phyloP scores from a whole-genome alignment of 2,888 invertebrate genomes.

The Coremacera marginata region DNA sequence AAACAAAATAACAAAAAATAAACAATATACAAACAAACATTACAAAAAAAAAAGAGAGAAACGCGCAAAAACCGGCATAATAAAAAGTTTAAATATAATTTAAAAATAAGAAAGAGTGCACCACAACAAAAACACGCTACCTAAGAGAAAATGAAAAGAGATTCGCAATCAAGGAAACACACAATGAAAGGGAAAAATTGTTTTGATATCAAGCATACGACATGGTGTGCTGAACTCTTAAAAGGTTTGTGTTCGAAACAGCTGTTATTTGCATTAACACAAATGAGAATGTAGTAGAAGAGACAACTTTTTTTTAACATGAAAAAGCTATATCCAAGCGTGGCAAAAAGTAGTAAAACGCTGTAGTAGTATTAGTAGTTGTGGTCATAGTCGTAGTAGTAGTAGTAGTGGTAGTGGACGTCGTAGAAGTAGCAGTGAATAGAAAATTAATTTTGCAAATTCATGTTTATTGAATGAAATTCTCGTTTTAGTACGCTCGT shows the following conservation, averaged over 20 bases:
- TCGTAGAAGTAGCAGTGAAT: background rate
- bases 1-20: background rate
- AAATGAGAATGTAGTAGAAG: background rate
- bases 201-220: constrained; percentile 3
- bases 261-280: background rate
- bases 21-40: background rate
- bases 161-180: background rate
- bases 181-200: too few species aligned
- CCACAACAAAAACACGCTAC: background rate
- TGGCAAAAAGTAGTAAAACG: too few species aligned
- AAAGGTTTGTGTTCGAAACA: background rate
- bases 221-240: background rate
- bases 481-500: constrained; percentile 7
- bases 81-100: background rate
- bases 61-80: background rate
- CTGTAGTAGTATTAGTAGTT: background rate
- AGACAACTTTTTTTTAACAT: background rate
- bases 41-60: too few species aligned
- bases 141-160: background rate
- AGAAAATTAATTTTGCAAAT: background rate
- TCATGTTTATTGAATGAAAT: constrained; percentile 20
- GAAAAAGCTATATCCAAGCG: background rate
- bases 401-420: background rate
- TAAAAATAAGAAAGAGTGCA: background rate
- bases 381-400: background rate